Evolutionary conservation across 2,113 vertebrate genomes (phyloP), one percentile per base, ranked within the genome.

Genomic region (Nothobranchius kuhntae): DNA sequence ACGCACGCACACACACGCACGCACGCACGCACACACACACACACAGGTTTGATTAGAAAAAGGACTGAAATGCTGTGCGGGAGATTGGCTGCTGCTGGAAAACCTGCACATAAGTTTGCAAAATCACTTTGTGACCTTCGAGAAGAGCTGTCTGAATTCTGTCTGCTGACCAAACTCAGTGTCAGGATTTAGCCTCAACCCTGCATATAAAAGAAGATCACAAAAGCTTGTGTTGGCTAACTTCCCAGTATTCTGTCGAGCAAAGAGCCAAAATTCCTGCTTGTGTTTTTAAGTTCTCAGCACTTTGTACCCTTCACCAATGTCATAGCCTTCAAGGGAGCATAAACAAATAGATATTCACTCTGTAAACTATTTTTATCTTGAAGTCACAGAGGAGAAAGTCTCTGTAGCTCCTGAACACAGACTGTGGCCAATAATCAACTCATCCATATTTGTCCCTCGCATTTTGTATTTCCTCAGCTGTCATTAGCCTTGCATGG

Each of bases 261-360:
- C 64, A 69, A 62, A n/a, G 83, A 80, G 92, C 72, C 83, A 85
- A 87, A 86, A 90, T 81, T 86, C 85, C 71, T 74, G 77, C 71
- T 57, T 73, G 80, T 68, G 77, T 81, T 85, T 90, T 85, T 72
- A 80, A 82, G 65, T 89, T 87, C 87, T 86, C 85, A 87, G 83
- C 78, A 81, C 87, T 89, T 83, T 87, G 77, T 86, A 81, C 56
- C 84, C 55, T 61, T 79, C 65, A 76, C 78, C 81, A 86, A 85
- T 89, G 89, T 92, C 84, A 89, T 56, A 87, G 78, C 68, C 77
- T 88, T 89, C 57, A 77, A 89, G 80, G 85, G 84, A 83, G 76
- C 13, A 64, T 78, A 81, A 84, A 81, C 71, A 64, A 77, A 74
- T 38, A 78, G 57, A 79, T 68, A 81, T 81, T 84, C 69, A 73